Conservation (phyloP, 35 echinoderm and acorn worm genomes). For the Ophioderma brevispina region DNA sequence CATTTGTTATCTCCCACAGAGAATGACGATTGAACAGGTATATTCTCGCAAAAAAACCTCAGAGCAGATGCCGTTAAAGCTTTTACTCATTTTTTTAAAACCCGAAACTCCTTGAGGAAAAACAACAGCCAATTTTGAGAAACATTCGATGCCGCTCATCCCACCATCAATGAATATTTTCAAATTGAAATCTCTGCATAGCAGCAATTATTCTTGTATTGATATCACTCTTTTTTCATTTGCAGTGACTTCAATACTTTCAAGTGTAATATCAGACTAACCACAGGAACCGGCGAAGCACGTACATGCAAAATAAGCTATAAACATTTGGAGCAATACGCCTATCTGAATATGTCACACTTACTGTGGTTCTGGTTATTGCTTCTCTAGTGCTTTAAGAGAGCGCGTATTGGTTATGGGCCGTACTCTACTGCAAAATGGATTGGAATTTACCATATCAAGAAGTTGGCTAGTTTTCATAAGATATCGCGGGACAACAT, state of each 20-base stretch:
- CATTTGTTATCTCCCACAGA: too few relatives aligned
- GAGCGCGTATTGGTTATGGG: background rate
- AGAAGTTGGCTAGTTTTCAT: background rate
- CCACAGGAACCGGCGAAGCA: background rate
- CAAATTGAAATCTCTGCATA: background rate
- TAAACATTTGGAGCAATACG: background rate
- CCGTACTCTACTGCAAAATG: background rate
- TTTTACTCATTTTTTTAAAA: too few relatives aligned
- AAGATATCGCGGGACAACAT: background rate
- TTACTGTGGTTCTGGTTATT: background rate
- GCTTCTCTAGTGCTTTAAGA: background rate
- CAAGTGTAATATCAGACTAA: background rate
- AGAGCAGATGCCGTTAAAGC: too few relatives aligned
- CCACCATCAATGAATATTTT: background rate
- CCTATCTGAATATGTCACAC: background rate
- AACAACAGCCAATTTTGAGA: too few relatives aligned
- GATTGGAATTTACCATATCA: background rate
- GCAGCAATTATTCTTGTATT: background rate
- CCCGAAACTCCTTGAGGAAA: too few relatives aligned
- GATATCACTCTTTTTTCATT: background rate
- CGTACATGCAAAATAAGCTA: constrained; percentile 6
- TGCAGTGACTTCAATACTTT: background rate
- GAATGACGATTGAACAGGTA: too few relatives aligned
- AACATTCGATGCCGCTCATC: too few relatives aligned
- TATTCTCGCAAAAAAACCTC: too few relatives aligned